Base-by-base conservation (phyloP, 2,113 vertebrate genomes). In the Noctilio leporinus region DNA sequence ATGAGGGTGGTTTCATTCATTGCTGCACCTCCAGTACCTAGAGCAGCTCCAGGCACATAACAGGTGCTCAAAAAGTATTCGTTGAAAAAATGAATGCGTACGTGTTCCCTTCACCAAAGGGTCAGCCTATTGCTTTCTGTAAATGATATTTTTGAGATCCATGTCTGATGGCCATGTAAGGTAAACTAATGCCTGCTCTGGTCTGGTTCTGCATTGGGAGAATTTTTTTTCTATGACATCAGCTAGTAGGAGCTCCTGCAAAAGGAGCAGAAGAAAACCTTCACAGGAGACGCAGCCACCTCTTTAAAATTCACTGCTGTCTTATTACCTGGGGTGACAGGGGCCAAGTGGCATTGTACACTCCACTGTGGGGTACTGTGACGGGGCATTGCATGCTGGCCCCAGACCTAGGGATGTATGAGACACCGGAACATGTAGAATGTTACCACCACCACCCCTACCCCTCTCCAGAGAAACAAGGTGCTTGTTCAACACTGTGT, bases 231-330 rank as follows among this genome's bases (percentile, higher is more conserved):
- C 47, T 15, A 19, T 3, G 7, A 76, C 28, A 43, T 30, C 24
- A 35, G 33, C 53, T 38, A 62, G 35, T n/a, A n/a, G n/a, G n/a
- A n/a, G 70, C 38, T 17, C 22, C 73, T 19, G 24, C 51, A 70
- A 19, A 70, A 6, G 28, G 57, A 62, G 53, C 45, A 7, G 43
- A 19, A 67, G 64, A 35, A 77, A 95, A 40, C 26, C 82, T 53
- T 53, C 28, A 8, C 10, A 0, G 0, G 51, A 76, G 70, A 77
- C 0, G 12, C 64, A 62, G 49, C 15, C 0, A 0, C 76, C 49
- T 70, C 53, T 11, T 28, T 15, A 76, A 84, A 19, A 8, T 47
- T 40, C 24, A 12, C 17, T 6, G 10, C 45, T 47, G 49, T 16
- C 40, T 33, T 12, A 1, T 30, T 20, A 59, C 15, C 22, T 24